Evolutionary conservation across 2,113 vertebrate genomes (phyloP).

Genomic region (Mellivora capensis): DNA sequence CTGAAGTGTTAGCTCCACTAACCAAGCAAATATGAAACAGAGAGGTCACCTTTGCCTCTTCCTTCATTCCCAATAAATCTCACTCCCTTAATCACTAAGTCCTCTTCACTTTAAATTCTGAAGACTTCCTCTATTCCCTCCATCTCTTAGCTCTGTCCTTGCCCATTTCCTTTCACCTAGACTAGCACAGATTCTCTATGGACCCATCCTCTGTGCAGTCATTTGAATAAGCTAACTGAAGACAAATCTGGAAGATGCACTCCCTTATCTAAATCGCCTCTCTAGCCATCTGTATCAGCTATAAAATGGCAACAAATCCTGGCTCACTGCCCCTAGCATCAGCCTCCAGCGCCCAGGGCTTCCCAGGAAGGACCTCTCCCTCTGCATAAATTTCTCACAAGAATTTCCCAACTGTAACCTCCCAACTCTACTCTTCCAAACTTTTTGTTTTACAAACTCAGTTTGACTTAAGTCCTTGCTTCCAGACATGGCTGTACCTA

Average conservation of each 20-base stretch:
- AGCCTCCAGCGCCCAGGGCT: background rate
- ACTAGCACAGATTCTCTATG: background rate
- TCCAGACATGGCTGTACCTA: background rate
- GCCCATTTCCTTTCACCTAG: background rate
- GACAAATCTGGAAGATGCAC: background rate
- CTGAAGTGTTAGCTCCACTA: background rate
- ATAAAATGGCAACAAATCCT: background rate
- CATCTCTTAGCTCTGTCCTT: background rate
- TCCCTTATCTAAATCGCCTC: background rate
- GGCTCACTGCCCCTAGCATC: background rate
- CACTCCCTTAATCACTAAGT: background rate
- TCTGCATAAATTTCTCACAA: background rate
- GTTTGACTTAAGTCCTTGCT: background rate
- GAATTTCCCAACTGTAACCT: background rate
- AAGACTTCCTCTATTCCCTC: background rate
- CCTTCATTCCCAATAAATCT: background rate
- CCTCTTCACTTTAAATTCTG: background rate
- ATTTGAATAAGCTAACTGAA: constrained; percentile 8
- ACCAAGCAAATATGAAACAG: background rate
- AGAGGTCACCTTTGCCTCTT: background rate
- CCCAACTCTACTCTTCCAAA: background rate
- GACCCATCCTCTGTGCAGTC: background rate
- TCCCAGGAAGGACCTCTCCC: background rate
- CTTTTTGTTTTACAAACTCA: background rate
- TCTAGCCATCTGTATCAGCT: background rate